Evolutionary conservation across 2,888 invertebrate genomes (phyloP).

Genomic region (Orgyia antiqua): DNA sequence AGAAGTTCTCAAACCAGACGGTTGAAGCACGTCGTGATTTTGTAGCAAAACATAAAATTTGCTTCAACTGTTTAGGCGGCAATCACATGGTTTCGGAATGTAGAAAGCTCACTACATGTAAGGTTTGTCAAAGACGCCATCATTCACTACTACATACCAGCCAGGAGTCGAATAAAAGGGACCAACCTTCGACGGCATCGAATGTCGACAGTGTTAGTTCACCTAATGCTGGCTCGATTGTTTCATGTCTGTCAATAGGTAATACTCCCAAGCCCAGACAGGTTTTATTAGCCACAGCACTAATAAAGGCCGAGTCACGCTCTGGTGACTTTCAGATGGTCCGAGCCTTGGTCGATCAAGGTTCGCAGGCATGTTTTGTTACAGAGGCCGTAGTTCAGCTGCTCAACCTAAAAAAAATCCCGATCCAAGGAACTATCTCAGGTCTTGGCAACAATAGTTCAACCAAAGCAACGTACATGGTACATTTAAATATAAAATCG

Average conservation of each 20-base stretch:
- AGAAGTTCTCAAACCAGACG: neutral
- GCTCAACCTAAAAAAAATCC: conserved; percentile 16
- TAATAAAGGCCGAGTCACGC: conserved; percentile 13
- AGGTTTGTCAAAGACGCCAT: conserved; percentile 5
- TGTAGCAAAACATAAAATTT: conserved; percentile 1
- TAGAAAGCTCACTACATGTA: conserved; percentile 3
- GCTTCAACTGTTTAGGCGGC: too few species aligned
- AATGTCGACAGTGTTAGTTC: neutral
- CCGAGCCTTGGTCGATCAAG: too few species aligned
- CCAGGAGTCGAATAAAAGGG: neutral
- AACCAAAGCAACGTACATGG: conserved; percentile 7
- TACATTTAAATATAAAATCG: conserved; percentile 15
- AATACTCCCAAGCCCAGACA: conserved; percentile 2
- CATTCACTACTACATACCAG: conserved; percentile 7
- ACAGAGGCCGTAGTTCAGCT: conserved; percentile 22
- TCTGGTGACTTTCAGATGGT: conserved; percentile 7
- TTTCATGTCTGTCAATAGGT: conserved; percentile 6
- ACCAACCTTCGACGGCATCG: neutral
- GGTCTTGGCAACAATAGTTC: conserved; percentile 12
- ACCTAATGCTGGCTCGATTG: conserved; percentile 3
- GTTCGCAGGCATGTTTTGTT: too few species aligned
- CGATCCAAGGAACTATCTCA: conserved; percentile 10
- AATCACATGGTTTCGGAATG: neutral
- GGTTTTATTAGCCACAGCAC: too few species aligned
- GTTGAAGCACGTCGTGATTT: neutral